Evolutionary conservation across 2,888 invertebrate species (phyloP).

Genomic region (Panopea generosa): DNA sequence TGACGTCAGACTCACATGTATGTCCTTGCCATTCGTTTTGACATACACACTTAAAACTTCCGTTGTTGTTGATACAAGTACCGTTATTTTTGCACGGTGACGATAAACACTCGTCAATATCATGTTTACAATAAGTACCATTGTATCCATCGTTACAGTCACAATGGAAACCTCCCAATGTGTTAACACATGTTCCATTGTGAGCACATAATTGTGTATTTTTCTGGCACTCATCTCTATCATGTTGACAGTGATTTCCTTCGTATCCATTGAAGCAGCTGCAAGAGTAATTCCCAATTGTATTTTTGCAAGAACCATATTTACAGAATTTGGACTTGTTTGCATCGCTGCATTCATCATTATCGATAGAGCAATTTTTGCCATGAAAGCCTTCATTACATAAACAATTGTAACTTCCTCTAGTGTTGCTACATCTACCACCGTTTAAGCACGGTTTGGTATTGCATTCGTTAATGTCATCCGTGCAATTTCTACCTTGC

Average conservation of each 20-base stretch:
- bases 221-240: not conserved
- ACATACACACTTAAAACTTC: slow-evolving; percentile 1
- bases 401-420: not conserved
- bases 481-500: slow-evolving; percentile 20
- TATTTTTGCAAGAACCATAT: not conserved
- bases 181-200: not conserved
- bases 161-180: slow-evolving; percentile 38
- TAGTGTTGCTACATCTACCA: not conserved
- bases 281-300: not conserved
- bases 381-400: slow-evolving; percentile 4
- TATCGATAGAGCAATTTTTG: not conserved
- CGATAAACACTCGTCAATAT: slow-evolving; percentile 39
- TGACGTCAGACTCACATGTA: not conserved
- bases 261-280: not conserved
- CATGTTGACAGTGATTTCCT: not conserved
- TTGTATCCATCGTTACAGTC: slow-evolving; percentile 44
- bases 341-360: not conserved
- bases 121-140: slow-evolving; percentile 36
- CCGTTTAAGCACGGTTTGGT: not conserved
- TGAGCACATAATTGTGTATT: not conserved
- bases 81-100: slow-evolving; percentile 8
- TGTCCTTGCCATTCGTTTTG: not conserved
- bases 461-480: slow-evolving; percentile 41
- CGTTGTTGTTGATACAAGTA: not conserved
- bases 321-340: not conserved